Base-by-base conservation (phyloP, 92 coral and sea anemone species). In the Metridium senile region DNA sequence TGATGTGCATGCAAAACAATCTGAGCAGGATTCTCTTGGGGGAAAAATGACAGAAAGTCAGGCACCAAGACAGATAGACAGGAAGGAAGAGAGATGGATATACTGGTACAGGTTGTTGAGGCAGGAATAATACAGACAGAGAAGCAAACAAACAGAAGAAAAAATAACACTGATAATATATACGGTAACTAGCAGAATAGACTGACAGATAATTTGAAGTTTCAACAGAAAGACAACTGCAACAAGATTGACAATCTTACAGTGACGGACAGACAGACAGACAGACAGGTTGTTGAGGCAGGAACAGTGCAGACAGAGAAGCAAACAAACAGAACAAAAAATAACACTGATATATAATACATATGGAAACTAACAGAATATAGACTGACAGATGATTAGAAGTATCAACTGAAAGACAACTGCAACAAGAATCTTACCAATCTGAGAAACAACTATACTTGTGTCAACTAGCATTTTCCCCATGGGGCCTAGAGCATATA, bases 371-470 rank as follows among this genome's bases (percentile, higher is more conserved):
- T n/a, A n/a, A n/a, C n/a, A n/a, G n/a, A n/a, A n/a, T n/a, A n/a
- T n/a, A n/a, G n/a, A n/a, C n/a, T n/a, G n/a, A n/a, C n/a, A n/a
- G n/a, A n/a, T n/a, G n/a, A n/a, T n/a, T n/a, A n/a, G n/a, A n/a
- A n/a, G n/a, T n/a, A n/a, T n/a, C n/a, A n/a, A n/a, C n/a, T n/a
- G n/a, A n/a, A n/a, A n/a, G n/a, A n/a, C n/a, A n/a, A n/a, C n/a
- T 53, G 59, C 9, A 53, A 7, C 7, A 53, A 53, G n/a, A 2
- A 2, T 25, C 68, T 64, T 62, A 96, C 99, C 99, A 74, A 89
- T 93, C 67, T 96, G 99, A 31, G 99, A 92, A 27, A 96, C 69
- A 33, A 96, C 96, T 56, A 96, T 93, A 79, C 94, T 89, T 3
- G 78, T 75, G 77, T 96, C 99, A 64, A 96, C 99, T 53, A 96